These are phyloP conservation scores for Erethizon dorsatum DNA, from an alignment of 2,797 vertebrate species.

Conservation along the genomic window DNA sequence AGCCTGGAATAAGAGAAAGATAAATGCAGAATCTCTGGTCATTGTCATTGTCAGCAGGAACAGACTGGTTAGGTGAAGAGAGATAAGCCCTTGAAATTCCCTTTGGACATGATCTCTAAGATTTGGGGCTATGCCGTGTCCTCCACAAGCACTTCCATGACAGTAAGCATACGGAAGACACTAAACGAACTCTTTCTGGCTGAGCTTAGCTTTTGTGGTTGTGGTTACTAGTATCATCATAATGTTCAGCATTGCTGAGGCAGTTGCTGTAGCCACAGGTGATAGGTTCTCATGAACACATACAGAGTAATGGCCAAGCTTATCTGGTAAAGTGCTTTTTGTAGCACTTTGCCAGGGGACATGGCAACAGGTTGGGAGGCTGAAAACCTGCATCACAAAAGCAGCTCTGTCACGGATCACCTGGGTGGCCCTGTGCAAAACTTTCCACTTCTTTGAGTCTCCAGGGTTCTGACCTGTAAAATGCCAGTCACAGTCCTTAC, in stretches of 20 bases:
- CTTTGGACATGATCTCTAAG: background rate
- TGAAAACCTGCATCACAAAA: background rate
- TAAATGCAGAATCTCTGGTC: background rate
- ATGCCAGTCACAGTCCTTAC: background rate
- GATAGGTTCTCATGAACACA: background rate
- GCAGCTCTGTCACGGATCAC: background rate
- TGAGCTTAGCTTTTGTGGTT: background rate
- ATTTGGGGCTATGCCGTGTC: background rate
- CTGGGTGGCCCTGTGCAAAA: background rate
- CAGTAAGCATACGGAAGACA: background rate
- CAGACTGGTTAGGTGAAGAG: background rate
- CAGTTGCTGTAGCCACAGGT: background rate
- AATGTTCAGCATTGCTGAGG: background rate
- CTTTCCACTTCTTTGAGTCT: background rate
- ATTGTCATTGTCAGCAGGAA: background rate
- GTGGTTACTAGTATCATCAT: background rate
- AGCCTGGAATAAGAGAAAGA: background rate
- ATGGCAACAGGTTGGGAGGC: background rate
- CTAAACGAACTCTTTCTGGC: background rate
- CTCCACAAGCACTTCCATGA: background rate
- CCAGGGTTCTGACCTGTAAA: constrained; percentile 41
- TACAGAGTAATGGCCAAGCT: background rate
- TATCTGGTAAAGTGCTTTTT: background rate
- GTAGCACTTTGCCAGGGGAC: background rate
- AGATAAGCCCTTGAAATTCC: background rate